Base-by-base conservation (phyloP, 1,140 invertebrate genomes). In the Bombus affinis region DNA sequence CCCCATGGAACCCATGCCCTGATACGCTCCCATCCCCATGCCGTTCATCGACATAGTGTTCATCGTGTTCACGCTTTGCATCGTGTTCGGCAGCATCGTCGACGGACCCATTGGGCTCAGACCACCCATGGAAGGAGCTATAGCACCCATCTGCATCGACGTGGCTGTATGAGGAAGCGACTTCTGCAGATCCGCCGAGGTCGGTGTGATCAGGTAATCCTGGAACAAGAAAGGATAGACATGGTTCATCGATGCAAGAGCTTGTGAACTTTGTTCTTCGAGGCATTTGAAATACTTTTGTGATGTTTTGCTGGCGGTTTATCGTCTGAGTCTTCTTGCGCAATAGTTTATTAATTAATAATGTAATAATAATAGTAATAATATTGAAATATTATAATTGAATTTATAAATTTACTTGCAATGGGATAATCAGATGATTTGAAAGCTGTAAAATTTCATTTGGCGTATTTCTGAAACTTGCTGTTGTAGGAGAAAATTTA, bases 31-130 rank as follows among this genome's bases (percentile, higher is more conserved):
- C 94, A 95, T 95, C 1, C 95, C 94, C 93, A 95, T 95, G 37
- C 94, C 94, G 85, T 95, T 95, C 94, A 95, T 95, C 57, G 95
- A 95, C 94, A 95, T 94, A 6, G 93, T 92, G 86, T 95, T 95
- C 94, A 95, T 95, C 35, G 94, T 93, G 80, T 95, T 95, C 15
- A 95, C 94, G 74, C 93, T 87, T 77, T 95, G 94, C 94, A 95
- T 95, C 65, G 94, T 92, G 81, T 94, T 94, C 15, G 94, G 93
- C 35, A 95, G 82, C 93, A 95, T 95, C 66, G 94, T 92, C 39
- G 94, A 93, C 1, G 94, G 94, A 0, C 94, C 94, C 94, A 95
- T 95, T 4, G 95, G 94, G 82, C 94, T 95, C 35, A 95, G 88
- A 32, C 94, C 94, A 32, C 94, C 92, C 94, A 95, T 94, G 57